Base-by-base conservation (phyloP, 2,888 invertebrate species). In the Luperina nickerlii region DNA sequence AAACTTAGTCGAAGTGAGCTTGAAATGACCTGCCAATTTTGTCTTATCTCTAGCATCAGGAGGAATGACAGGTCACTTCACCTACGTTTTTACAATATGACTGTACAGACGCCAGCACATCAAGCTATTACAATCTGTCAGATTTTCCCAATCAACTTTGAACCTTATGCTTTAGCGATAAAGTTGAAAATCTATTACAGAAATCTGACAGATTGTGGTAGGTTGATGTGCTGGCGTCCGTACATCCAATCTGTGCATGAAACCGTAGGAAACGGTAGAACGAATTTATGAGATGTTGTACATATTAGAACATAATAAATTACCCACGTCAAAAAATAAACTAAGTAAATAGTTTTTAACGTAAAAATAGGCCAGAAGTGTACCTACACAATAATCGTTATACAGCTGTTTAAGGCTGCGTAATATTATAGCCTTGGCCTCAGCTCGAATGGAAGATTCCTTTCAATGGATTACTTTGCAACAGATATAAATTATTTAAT, bases 381-480 rank as follows among this genome's bases (percentile, higher is more conserved):
- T 76, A 74, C 38, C 38, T 38, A 6, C 51, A 82, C 80, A 87
- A 75, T 60, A 54, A 71, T 76, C 74, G 69, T 81, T 77, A 79
- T 65, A 76, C 79, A 81, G 81, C 70, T 85, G 85, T 68, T 82
- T 78, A 83, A 85, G 83, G 88, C 76, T 83, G 62, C 65, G 72
- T 81, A 80, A 66, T 80, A 82, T 81, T 74, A 67, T 67, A 78
- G 77, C 89, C 89, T 87, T 90, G 88, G 87, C 87, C 82, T 83
- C 85, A 83, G 83, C 82, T 85, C 84, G 84, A 91, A 88, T 90
- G 93, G 93, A 94, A 94, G 89, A 92, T 93, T 93, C 92, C 94
- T 88, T 90, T 85, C 86, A 81, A 81, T 80, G 86, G 82, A 87
- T 90, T 86, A 89, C 85, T 88, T 76, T 88, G 83, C 80, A 88